phyloP scores from a whole-genome alignment of 2,888 invertebrate genomes.

The Erebia aethiops region DNA sequence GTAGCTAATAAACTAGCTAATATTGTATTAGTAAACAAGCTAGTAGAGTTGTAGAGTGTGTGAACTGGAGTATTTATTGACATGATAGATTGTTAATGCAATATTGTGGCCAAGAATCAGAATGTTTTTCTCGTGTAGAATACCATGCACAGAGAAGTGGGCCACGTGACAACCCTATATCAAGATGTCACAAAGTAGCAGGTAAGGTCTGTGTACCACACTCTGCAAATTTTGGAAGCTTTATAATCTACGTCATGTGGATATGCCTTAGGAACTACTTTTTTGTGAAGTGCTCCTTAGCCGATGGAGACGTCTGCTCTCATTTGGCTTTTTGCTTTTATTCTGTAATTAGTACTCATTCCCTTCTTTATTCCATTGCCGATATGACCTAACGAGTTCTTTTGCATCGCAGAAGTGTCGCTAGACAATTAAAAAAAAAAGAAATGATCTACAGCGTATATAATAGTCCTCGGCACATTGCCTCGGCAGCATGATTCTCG shows the following conservation, averaged over 20 bases:
- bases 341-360: constrained; percentile 36
- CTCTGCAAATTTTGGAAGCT: constrained; percentile 68
- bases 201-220: constrained; percentile 71
- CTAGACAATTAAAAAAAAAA: neutral
- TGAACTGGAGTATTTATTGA: no score
- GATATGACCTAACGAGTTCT: constrained; percentile 11
- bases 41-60: no score
- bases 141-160: constrained; percentile 6
- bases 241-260: constrained; percentile 49
- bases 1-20: no score
- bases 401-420: constrained; percentile 11
- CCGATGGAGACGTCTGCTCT: constrained; percentile 65
- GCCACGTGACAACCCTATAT: constrained; percentile 64
- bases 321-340: constrained; percentile 34
- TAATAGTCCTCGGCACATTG: constrained; percentile 25
- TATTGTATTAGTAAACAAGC: no score
- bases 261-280: constrained; percentile 56
- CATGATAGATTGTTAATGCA: no score
- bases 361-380: constrained; percentile 24
- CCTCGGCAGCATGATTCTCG: constrained; percentile 43
- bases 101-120: no score
- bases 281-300: constrained; percentile 52
- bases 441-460: constrained; percentile 37
- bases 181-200: constrained; percentile 81
- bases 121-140: neutral